Evolutionary conservation across 2,888 invertebrate genomes (phyloP).

Genomic region (Adelphocoris suturalis): DNA sequence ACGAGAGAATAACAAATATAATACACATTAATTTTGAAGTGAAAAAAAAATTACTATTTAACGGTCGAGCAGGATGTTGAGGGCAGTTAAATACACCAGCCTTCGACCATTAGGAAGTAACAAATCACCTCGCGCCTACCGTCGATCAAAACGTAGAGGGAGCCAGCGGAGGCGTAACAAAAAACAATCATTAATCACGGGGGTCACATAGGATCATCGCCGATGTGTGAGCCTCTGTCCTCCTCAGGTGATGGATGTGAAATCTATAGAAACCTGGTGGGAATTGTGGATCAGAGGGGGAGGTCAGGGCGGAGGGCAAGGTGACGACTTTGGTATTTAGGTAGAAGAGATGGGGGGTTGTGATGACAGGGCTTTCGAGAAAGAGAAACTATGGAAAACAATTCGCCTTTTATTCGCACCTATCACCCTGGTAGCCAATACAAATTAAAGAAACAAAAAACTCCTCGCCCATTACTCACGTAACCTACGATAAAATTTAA

Average conservation of each 20-base stretch:
- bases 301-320: background rate
- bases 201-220: conserved; percentile 65
- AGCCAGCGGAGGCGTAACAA: conserved; percentile 50
- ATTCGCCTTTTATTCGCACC: background rate
- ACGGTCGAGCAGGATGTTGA: conserved; percentile 46
- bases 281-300: background rate
- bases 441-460: no score
- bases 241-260: conserved; percentile 68
- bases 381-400: background rate
- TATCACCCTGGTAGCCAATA: background rate
- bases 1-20: no score
- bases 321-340: conserved; percentile 19
- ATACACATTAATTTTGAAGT: no score
- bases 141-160: conserved; percentile 50
- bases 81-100: conserved; percentile 60
- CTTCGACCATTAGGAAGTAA: conserved; percentile 59
- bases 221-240: conserved; percentile 62
- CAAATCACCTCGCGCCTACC: conserved; percentile 65
- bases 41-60: background rate
- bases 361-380: conserved; percentile 26
- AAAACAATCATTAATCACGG: conserved; percentile 67
- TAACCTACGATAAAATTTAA: no score
- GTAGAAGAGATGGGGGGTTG: background rate
- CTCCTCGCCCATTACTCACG: no score
- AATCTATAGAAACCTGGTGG: conserved; percentile 59